phyloP scores from a whole-genome alignment of 2,888 invertebrate genomes.

The Chymomyza procnemis region DNA sequence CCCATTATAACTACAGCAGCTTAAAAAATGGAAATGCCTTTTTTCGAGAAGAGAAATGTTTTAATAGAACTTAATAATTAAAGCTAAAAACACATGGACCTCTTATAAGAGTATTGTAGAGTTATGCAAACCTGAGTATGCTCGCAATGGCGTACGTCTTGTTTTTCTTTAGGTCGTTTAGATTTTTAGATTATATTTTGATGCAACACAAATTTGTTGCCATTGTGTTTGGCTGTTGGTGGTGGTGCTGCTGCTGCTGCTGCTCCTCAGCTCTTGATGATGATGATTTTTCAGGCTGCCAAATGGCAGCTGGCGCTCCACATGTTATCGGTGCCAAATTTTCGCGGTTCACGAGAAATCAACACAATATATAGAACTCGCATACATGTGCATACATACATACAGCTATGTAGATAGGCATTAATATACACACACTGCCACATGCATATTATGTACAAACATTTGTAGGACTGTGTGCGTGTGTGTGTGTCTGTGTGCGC shows the following conservation, averaged over 20 bases:
- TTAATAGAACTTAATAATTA: no score
- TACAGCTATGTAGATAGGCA: neutral
- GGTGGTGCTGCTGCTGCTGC: slow-evolving; percentile 4
- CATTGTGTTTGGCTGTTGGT: neutral
- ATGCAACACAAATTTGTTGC: slow-evolving; percentile 26
- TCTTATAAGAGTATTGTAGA: neutral
- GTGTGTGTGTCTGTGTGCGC: no score
- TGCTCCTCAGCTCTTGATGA: slow-evolving; percentile 5
- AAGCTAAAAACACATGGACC: neutral
- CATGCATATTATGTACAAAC: no score
- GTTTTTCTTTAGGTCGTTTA: slow-evolving; percentile 54
- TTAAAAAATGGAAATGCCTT: no score
- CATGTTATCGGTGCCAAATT: neutral
- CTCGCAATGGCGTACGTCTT: neutral
- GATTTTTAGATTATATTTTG: slow-evolving; percentile 63
- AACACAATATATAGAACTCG: neutral
- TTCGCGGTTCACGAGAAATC: slow-evolving; percentile 1
- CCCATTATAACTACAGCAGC: no score
- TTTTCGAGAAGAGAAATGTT: no score
- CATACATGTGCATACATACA: neutral
- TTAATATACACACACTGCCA: no score
- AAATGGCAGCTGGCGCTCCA: slow-evolving; percentile 21
- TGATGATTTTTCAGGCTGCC: slow-evolving; percentile 40
- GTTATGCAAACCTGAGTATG: neutral
- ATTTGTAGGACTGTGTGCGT: no score